Percentiles rank a stretch among this genome's conserved stretches.
These are phyloP conservation scores for Diarsia rubi DNA, from an alignment of 2,888 invertebrate genomes.

Conservation along the genomic window DNA sequence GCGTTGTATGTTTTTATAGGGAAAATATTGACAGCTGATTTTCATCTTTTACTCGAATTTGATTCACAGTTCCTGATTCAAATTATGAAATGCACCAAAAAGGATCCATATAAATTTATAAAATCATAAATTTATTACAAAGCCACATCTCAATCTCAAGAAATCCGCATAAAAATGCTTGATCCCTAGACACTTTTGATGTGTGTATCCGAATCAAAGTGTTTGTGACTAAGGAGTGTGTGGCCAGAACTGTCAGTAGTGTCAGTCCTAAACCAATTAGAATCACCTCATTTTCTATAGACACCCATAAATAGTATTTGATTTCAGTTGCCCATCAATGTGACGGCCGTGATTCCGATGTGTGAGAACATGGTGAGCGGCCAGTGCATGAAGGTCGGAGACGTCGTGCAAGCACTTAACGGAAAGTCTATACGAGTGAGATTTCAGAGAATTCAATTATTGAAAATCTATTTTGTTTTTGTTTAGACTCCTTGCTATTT, in stretches of 20 bases:
- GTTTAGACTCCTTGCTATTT: not conserved
- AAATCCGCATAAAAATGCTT: too few species aligned
- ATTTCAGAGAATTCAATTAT: constrained; percentile 49
- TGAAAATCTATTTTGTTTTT: not conserved
- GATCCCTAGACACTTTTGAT: too few species aligned
- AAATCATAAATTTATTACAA: too few species aligned
- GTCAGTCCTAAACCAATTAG: not conserved
- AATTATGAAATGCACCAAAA: too few species aligned
- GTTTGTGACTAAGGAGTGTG: too few species aligned
- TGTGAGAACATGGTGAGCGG: constrained; percentile 96
- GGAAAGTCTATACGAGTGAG: constrained; percentile 93
- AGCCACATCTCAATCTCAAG: too few species aligned
- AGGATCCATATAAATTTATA: too few species aligned
- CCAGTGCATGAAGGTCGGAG: constrained; percentile 95
- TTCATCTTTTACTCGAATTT: too few species aligned
- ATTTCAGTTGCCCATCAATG: constrained; percentile 79
- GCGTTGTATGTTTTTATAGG: too few species aligned
- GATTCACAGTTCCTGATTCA: too few species aligned
- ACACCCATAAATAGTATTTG: not conserved
- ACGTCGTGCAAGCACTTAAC: constrained; percentile 95
- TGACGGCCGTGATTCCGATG: constrained; percentile 93
- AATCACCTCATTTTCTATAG: not conserved
- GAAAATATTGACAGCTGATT: too few species aligned
- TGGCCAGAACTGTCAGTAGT: not conserved
- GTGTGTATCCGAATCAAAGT: too few species aligned